Evolutionary conservation across 1,140 invertebrate species (phyloP), one percentile per base, ranked within the genome.

Genomic region (Eubasilissa regina): DNA sequence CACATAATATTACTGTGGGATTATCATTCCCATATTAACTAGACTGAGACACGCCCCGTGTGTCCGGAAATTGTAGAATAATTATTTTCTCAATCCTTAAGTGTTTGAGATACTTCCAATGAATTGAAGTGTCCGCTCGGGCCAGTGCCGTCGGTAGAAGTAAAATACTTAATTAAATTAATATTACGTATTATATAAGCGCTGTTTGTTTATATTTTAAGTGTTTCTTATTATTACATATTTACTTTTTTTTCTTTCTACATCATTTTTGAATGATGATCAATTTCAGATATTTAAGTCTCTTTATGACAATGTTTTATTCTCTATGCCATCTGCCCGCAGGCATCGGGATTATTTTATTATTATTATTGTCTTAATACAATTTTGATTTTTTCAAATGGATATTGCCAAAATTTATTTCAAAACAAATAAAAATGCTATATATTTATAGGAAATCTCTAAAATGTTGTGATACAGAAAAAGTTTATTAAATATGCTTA

Each of bases 381-480:
- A 21, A 58, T 64, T 64, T 25, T 12, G 13, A 64, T 21, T 19
- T 62, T 1, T n/a, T n/a, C n/a, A n/a, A 64, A 44, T 64, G 35
- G 45, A 25, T 70, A 21, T 53, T 48, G 66, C 66, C 66, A 70
- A 70, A 70, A 70, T 11, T 48, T 25, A 17, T 17, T 70, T 17
- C 9, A 48, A 17, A 70, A 70, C 7, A 70, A 48, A 48, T 15
- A 70, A 48, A 70, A 25, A 51, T 25, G 9, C 3, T 51, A 70
- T 70, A 51, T 70, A 66, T 66, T 66, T 70, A 70, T 70, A 70
- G 66, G 53, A 74, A 43, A 74, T 43, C 51, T 74, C 70, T 53
- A 74, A 70, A 55, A 74, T 56, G 56, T 74, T 74, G 70, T 74
- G 70, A 74, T 74, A 74, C 53, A 35, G 70, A 53, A 74, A 74